phyloP scores from a whole-genome alignment of 2,113 vertebrate species.

The Apteryx mantelli region DNA sequence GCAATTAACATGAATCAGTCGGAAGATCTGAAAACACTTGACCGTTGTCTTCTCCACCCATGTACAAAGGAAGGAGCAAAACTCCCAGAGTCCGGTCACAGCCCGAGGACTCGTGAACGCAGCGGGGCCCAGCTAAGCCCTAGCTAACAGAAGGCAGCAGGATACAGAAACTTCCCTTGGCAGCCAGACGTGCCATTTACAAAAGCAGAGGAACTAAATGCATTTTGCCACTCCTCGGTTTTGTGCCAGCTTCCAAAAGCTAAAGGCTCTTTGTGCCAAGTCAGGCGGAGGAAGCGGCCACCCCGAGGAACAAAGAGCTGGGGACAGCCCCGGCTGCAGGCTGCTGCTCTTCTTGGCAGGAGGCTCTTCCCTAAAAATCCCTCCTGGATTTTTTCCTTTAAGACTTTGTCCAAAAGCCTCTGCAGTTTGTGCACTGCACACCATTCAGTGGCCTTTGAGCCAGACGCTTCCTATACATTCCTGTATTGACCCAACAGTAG shows the following conservation, averaged over 20 bases:
- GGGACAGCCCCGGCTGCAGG: background rate
- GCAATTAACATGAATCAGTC: background rate
- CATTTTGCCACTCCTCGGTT: constrained; percentile 31
- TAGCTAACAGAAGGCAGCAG: constrained; percentile 31
- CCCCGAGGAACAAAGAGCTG: constrained; percentile 47
- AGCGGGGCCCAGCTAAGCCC: constrained; percentile 11
- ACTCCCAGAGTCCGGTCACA: background rate
- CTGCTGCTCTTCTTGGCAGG: background rate
- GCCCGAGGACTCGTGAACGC: background rate
- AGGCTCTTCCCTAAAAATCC: background rate
- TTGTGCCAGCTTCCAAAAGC: constrained; percentile 9
- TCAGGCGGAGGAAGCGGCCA: constrained; percentile 11
- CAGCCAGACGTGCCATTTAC: constrained; percentile 13
- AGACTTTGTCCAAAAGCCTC: constrained; percentile 20
- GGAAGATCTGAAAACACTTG: constrained; percentile 41
- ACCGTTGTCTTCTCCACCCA: background rate
- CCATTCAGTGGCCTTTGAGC: background rate
- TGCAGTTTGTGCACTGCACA: background rate
- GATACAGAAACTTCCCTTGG: constrained; percentile 64
- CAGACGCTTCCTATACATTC: background rate
- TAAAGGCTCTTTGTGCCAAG: background rate
- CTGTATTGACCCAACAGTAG: background rate
- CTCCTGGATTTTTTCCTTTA: constrained; percentile 1
- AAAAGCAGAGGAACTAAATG: constrained; percentile 47
- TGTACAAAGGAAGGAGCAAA: constrained; percentile 14